Evolutionary conservation across 2,113 vertebrate genomes (phyloP).

Genomic region (Larimichthys crocea): DNA sequence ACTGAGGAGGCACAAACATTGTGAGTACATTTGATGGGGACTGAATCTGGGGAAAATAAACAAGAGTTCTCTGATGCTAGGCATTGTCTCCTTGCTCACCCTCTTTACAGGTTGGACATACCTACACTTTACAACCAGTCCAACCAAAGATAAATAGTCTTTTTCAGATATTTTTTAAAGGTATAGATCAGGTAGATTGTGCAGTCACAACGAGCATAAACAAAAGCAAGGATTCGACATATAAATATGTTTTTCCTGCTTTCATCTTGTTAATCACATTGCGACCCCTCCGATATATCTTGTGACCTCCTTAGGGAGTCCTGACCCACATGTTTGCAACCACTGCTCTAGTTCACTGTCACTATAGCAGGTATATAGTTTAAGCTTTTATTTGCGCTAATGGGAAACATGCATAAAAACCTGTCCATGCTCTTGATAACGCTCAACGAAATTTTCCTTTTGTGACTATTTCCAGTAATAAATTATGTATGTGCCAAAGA

Average conservation of each 20-base stretch:
- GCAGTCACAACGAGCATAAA: background rate
- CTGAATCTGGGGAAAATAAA: too few relatives aligned
- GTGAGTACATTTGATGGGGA: background rate
- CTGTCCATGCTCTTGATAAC: background rate
- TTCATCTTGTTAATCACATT: background rate
- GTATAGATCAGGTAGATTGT: background rate
- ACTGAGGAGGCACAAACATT: background rate
- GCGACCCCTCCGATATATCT: background rate
- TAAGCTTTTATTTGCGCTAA: background rate
- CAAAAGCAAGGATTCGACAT: background rate
- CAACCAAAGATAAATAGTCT: too few relatives aligned
- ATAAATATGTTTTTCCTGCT: background rate
- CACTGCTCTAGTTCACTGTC: background rate
- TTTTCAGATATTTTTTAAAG: background rate
- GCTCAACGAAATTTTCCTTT: background rate
- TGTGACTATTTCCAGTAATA: background rate
- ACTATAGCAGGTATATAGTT: background rate
- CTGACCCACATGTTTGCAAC: slow-evolving; percentile 1
- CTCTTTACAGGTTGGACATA: background rate
- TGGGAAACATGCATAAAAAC: background rate
- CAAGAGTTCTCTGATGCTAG: too few relatives aligned
- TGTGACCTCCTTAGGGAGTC: background rate
- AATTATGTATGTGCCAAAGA: background rate
- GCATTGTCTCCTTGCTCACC: background rate
- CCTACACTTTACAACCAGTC: too few relatives aligned